These are phyloP conservation scores for Taenaris catops DNA, from an alignment of 2,888 invertebrate species.

Conservation along the genomic window DNA sequence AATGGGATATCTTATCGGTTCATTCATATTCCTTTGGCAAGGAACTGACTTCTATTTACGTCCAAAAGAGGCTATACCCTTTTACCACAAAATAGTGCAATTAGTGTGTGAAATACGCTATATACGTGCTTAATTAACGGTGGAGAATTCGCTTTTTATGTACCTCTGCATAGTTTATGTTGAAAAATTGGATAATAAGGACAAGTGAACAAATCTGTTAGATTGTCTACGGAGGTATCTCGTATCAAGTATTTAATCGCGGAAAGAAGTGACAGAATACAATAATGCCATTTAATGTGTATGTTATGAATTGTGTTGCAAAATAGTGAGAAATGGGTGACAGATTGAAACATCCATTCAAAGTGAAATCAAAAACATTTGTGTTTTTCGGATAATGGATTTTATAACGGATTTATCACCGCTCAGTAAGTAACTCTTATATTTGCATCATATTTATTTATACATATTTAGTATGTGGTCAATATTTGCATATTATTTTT, in stretches of 20 bases:
- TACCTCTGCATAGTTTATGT: slow-evolving; percentile 5
- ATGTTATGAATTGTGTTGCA: slow-evolving; percentile 34
- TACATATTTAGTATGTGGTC: too few relatives aligned
- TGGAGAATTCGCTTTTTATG: background rate
- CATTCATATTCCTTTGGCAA: slow-evolving; percentile 98
- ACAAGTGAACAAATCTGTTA: slow-evolving; percentile 11
- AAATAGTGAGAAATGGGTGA: slow-evolving; percentile 64
- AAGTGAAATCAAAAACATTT: slow-evolving; percentile 61
- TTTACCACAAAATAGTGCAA: slow-evolving; percentile 16
- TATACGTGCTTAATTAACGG: background rate
- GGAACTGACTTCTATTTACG: slow-evolving; percentile 97
- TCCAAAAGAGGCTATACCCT: slow-evolving; percentile 86
- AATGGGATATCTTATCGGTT: slow-evolving; percentile 96
- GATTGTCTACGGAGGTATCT: slow-evolving; percentile 8
- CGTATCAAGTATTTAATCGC: slow-evolving; percentile 10
- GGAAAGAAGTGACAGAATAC: slow-evolving; percentile 38
- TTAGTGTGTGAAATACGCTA: slow-evolving; percentile 9
- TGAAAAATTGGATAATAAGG: slow-evolving; percentile 17
- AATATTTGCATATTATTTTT: too few relatives aligned
- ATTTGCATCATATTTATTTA: background rate
- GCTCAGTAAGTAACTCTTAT: slow-evolving; percentile 48
- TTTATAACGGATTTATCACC: slow-evolving; percentile 58
- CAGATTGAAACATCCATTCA: slow-evolving; percentile 64
- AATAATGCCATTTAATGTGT: slow-evolving; percentile 18
- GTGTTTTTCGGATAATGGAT: slow-evolving; percentile 58